A percentile compares a stretch with the other conserved stretches of the same genome.
phyloP scores from a whole-genome alignment of 2,797 vertebrate genomes.

The Melanotaenia pygmaea region DNA sequence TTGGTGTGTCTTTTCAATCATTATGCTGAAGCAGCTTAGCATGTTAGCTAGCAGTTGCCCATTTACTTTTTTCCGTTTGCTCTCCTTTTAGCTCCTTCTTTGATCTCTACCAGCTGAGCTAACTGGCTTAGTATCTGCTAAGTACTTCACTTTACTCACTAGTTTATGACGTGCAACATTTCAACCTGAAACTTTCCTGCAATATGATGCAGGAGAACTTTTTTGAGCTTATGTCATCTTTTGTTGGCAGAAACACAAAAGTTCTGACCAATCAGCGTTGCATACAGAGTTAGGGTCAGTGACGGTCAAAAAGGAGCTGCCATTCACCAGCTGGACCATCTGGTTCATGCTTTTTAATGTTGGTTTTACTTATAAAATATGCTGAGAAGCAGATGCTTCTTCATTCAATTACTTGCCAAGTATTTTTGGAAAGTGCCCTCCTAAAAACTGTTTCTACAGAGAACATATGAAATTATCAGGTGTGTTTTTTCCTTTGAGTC shows the following conservation, averaged over 20 bases:
- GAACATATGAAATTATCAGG: neutral
- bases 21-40: neutral
- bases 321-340: neutral
- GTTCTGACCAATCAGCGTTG: too few relatives aligned
- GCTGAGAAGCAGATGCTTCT: neutral
- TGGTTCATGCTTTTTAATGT: neutral
- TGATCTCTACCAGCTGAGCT: neutral
- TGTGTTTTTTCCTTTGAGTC: neutral
- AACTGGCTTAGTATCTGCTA: neutral
- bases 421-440: neutral
- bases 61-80: neutral
- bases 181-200: neutral
- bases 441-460: neutral
- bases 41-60: neutral
- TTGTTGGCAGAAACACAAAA: too few relatives aligned
- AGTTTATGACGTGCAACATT: neutral
- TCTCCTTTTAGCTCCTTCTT: neutral
- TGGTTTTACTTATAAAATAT: neutral
- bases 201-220: neutral
- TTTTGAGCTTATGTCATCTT: neutral
- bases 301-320: neutral
- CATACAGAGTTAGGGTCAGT: neutral
- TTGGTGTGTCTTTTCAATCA: slow-evolving; percentile 53
- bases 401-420: neutral
- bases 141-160: neutral